phyloP scores from a whole-genome alignment of 2,113 vertebrate species.

The Hucho hucho region DNA sequence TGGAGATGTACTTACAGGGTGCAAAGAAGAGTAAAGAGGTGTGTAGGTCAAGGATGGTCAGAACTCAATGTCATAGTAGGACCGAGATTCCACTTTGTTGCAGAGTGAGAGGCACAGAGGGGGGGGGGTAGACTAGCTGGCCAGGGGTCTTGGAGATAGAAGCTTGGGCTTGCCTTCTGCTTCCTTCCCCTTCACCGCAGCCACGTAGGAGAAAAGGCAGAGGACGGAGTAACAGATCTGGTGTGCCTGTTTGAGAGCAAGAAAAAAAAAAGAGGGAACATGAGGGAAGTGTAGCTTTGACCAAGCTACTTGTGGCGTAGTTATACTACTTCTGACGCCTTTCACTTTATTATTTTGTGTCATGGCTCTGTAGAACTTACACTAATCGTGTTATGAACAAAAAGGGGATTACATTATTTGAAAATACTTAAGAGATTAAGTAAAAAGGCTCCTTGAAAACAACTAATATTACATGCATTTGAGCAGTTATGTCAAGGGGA shows the following conservation, averaged over 20 bases:
- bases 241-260: constrained; percentile 79
- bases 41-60: constrained; percentile 64
- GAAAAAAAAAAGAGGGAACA: neutral
- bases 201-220: constrained; percentile 99
- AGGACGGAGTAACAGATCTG: constrained; percentile 99
- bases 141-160: constrained; percentile 84
- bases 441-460: neutral
- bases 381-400: neutral
- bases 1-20: constrained; percentile 20
- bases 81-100: constrained; percentile 32
- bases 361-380: no score
- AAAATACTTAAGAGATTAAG: neutral
- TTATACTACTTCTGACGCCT: neutral
- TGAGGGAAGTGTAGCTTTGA: neutral
- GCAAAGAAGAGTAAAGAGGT: neutral
- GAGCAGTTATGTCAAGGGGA: neutral
- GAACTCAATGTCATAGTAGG: constrained; percentile 39
- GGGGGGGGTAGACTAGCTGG: constrained; percentile 75
- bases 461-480: neutral
- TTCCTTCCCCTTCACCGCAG: constrained; percentile 93
- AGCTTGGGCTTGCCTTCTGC: constrained; percentile 90
- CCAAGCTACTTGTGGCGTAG: neutral
- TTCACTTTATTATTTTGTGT: neutral
- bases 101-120: constrained; percentile 48
- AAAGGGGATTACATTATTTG: neutral